A percentile compares a stretch with the other conserved stretches of the same genome.
Conservation (phyloP, 2,888 invertebrate species). For the Ischnus inquisitorius region DNA sequence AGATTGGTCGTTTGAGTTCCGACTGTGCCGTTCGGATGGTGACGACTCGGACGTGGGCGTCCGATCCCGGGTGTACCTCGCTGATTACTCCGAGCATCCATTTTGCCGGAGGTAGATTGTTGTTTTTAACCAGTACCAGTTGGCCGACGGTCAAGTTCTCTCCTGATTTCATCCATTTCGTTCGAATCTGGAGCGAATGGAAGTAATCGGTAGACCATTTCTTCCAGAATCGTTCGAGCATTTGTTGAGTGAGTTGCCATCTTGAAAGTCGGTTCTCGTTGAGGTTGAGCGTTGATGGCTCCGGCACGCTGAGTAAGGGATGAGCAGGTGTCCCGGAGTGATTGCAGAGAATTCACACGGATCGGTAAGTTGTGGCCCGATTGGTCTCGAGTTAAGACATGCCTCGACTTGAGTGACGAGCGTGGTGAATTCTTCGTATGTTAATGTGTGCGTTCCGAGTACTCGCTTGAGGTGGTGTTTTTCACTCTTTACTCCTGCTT, state of each 20-base stretch:
- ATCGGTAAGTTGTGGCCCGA: neutral
- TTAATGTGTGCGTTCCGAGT: neutral
- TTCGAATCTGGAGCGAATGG: conserved; percentile 6
- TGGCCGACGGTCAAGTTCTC: neutral
- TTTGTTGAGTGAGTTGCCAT: conserved; percentile 25
- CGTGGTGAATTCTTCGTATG: conserved; percentile 19
- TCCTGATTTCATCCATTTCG: neutral
- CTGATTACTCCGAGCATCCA: neutral
- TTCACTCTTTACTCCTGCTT: conserved; percentile 71
- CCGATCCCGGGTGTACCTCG: neutral
- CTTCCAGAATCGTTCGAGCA: conserved; percentile 42
- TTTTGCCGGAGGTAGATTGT: neutral
- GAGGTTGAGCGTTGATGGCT: neutral
- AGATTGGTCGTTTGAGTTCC: neutral
- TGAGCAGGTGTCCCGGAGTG: conserved; percentile 49
- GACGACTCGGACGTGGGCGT: neutral
- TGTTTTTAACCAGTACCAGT: neutral
- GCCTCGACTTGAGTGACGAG: conserved; percentile 20
- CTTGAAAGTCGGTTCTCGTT: conserved; percentile 21
- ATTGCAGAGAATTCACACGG: conserved; percentile 20
- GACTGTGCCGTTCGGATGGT: neutral
- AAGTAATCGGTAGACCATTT: conserved; percentile 25
- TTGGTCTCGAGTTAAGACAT: conserved; percentile 36
- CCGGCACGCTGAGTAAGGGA: conserved; percentile 8
- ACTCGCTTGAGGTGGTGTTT: conserved; percentile 71